Conservation (phyloP, 2,888 invertebrate genomes). For the Lymantria monacha region DNA sequence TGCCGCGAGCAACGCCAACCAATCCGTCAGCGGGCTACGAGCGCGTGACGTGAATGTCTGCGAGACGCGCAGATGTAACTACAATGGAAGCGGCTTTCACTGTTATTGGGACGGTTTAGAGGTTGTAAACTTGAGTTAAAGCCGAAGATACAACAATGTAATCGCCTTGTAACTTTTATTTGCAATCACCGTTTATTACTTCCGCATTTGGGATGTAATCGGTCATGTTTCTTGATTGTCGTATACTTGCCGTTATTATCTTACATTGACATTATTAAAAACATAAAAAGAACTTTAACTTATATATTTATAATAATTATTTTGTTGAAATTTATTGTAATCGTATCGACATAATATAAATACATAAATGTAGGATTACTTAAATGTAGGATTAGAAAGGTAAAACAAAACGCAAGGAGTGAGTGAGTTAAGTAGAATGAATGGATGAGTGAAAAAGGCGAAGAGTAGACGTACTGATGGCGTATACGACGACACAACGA, state of each 20-base stretch:
- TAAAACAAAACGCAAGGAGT: too few relatives aligned
- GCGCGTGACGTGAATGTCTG: conserved; percentile 51
- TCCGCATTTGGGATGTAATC: not conserved
- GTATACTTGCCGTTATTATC: not conserved
- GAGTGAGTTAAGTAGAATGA: too few relatives aligned
- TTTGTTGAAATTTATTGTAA: too few relatives aligned
- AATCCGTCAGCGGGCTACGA: conserved; percentile 58
- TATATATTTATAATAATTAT: too few relatives aligned
- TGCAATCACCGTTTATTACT: not conserved
- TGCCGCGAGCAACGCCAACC: conserved; percentile 47
- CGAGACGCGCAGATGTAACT: conserved; percentile 10
- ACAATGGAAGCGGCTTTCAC: conserved; percentile 13
- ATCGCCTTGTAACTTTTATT: not conserved
- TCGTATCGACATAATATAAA: too few relatives aligned
- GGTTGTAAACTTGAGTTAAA: conserved; percentile 4
- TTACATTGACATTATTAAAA: not conserved
- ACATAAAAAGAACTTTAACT: too few relatives aligned
- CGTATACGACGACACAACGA: too few relatives aligned
- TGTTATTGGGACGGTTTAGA: conserved; percentile 1
- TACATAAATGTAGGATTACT: too few relatives aligned
- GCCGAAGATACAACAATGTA: not conserved
- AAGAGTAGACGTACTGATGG: too few relatives aligned
- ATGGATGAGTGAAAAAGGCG: too few relatives aligned
- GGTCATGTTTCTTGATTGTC: not conserved
- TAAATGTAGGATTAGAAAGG: too few relatives aligned